Evolutionary conservation across 2,113 vertebrate genomes (phyloP), one percentile per base, ranked within the genome.

Genomic region (Rafetus swinhoei): DNA sequence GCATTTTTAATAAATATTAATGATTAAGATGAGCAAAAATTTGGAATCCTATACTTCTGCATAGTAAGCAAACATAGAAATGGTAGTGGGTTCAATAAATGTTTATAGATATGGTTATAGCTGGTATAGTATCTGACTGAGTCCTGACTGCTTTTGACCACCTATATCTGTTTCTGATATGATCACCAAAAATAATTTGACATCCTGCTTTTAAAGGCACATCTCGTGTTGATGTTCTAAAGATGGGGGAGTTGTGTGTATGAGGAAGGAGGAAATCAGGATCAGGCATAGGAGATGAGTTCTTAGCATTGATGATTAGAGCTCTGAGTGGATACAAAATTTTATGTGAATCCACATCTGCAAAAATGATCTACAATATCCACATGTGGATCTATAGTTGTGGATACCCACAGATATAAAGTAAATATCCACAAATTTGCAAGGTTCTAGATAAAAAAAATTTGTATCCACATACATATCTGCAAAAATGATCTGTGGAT

Each of bases 191-290:
- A 53, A 27, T 45, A 19, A 87, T 87, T 83, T 89, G 90, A 80
- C 93, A 86, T 90, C 79, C 50, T 84, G 92, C 89, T 84, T 84
- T 82, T 79, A 90, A 83, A 56, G 14, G 13, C 65, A 45, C 54
- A 22, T 79, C 29, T 89, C 69, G 3, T 25, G 77, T 82, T 90
- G 89, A 88, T 92, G 84, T 57, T 84, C 93, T 82, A 76, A 52
- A 54, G 53, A 69, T 39, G 82, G 15, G 62, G 55, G 25, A 57
- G 90, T 39, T 65, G 53, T 39, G 24, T 45, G 65, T 81, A 91
- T 32, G 89, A 88, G 82, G 69, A 95, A 92, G 83, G 29, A 84
- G 74, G 74, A 85, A 95, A 86, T 92, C 60, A 83, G 84, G 86
- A 82, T 6, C 56, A 92, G 94, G 62, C 81, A 24, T 19, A 88